Conservation (phyloP, 2,888 invertebrate species). For the Colostygia pectinataria region DNA sequence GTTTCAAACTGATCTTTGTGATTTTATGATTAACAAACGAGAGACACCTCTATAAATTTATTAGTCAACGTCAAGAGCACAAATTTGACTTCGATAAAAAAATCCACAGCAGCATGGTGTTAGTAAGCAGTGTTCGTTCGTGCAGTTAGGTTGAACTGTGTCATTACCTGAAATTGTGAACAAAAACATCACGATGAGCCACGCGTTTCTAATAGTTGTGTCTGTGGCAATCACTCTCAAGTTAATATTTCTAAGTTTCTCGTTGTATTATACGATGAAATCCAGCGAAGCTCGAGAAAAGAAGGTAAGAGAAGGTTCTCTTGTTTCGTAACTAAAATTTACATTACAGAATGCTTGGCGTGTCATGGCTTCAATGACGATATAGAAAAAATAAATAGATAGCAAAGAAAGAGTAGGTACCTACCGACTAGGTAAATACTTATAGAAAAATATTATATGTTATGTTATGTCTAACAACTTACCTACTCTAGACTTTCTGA, state of each 20-base stretch:
- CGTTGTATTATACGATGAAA: slow-evolving; percentile 67
- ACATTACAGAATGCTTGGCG: slow-evolving; percentile 7
- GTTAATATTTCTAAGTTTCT: slow-evolving; percentile 69
- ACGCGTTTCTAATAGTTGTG: slow-evolving; percentile 71
- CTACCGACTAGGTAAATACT: background rate
- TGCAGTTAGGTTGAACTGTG: slow-evolving; percentile 57
- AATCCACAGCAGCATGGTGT: slow-evolving; percentile 52
- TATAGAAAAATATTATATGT: too few relatives aligned
- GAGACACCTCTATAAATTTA: slow-evolving; percentile 45
- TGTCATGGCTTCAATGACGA: background rate
- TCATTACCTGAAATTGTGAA: slow-evolving; percentile 19
- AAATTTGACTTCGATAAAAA: slow-evolving; percentile 61
- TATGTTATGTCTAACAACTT: background rate
- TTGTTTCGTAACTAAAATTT: slow-evolving; percentile 22
- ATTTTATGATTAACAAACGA: background rate
- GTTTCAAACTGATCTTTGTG: too few relatives aligned
- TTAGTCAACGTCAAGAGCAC: slow-evolving; percentile 39
- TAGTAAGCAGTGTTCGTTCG: slow-evolving; percentile 46
- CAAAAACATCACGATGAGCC: slow-evolving; percentile 46
- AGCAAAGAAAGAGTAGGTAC: background rate
- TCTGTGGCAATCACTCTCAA: slow-evolving; percentile 70
- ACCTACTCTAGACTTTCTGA: background rate
- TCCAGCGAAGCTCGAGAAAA: slow-evolving; percentile 38
- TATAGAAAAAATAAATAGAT: background rate
- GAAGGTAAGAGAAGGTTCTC: slow-evolving; percentile 46